Evolutionary conservation across 92 coral and sea anemone genomes (phyloP), one percentile per base, ranked within the genome.

Genomic region (Phenganax marumi): DNA sequence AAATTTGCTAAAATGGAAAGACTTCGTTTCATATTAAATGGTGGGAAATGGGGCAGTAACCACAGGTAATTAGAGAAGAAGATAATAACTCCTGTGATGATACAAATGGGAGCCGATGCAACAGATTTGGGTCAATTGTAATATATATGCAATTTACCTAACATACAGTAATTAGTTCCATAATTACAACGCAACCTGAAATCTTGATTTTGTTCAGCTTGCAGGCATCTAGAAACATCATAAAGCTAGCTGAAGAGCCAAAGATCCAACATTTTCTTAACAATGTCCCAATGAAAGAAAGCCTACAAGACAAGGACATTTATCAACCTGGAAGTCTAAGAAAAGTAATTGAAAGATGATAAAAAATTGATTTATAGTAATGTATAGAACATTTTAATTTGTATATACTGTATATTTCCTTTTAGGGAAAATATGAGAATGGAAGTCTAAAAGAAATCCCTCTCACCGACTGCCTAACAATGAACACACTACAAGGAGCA

Each of bases 251-350:
- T 7, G 53, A 13, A 6, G 55, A 48, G 7, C 76, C 76, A 43
- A 71, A 71, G 23, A 48, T 71, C 22, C 76, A 71, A 21, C 76
- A 71, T 13, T 71, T 47, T 51, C 55, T 71, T 4, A 73, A 73
- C 63, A 73, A 73, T 16, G 39, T 52, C 39, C 61, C 79, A 73
- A 54, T 54, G 13, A 73, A 54, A 43, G 60, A 73, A 11, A 73
- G 79, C 52, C 10, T 64, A 0, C 46, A 10, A 3, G 39, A 73
- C 47, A 50, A 73, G 23, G 61, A 50, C 8, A 73, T 73, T 24
- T 73, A 73, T 73, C 79, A 73, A 50, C 79, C 55, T 50, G 79
- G 79, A 73, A 33, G 62, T 23, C 26, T 73, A 73, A 50, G 79
- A 49, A 73, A 73, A 54, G 79, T 51, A 73, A 50, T 13, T 10